A percentile compares a stretch with the other conserved stretches of the same genome.
Conservation (phyloP, 92 coral and sea anemone species). For the Parazoanthus swiftii region DNA sequence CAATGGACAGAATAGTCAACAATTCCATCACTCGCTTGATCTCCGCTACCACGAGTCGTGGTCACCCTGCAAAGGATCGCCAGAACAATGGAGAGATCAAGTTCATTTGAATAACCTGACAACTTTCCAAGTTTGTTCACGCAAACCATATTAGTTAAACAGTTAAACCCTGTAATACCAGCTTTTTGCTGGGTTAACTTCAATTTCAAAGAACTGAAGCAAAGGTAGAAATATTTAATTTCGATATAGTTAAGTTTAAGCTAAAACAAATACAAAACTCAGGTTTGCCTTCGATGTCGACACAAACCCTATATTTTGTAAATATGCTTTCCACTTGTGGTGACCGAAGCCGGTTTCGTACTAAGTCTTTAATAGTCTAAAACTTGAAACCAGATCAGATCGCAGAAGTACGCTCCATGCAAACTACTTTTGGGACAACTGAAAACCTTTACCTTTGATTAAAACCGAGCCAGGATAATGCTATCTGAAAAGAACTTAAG, state of each 20-base stretch:
- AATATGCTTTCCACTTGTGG: background rate
- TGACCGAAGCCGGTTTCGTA: background rate
- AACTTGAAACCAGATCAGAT: background rate
- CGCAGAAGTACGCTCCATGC: background rate
- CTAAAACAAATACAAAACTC: background rate
- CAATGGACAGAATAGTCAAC: conserved; percentile 13
- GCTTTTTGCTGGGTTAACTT: background rate
- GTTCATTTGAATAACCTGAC: background rate
- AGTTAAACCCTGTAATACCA: background rate
- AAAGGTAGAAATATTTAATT: background rate
- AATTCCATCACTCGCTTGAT: conserved; percentile 36
- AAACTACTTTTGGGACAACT: background rate
- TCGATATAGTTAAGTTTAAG: background rate
- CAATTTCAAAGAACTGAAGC: background rate
- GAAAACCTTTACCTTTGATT: too few relatives aligned
- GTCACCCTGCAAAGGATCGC: conserved; percentile 30
- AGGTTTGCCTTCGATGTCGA: background rate
- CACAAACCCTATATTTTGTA: background rate
- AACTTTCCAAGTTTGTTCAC: background rate
- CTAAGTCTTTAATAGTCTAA: too few relatives aligned
- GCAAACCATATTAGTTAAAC: background rate
- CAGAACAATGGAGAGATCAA: conserved; percentile 40
- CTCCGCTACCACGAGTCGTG: conserved; percentile 37
- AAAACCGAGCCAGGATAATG: background rate
- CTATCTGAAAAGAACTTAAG: background rate